Evolutionary conservation across 2,113 vertebrate genomes (phyloP).

Genomic region (Oncorhynchus tshawytscha): DNA sequence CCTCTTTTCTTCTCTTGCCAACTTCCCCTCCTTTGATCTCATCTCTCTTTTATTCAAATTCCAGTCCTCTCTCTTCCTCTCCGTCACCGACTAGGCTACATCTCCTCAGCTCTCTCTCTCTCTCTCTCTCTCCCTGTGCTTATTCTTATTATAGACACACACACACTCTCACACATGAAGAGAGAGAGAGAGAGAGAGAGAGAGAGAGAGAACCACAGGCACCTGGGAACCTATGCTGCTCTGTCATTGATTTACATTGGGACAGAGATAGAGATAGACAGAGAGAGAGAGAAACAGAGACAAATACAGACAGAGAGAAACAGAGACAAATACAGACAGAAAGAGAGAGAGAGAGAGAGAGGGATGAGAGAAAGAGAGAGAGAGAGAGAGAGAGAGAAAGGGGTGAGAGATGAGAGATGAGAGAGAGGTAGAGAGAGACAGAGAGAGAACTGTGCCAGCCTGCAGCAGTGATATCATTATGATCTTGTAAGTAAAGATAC

Average conservation of each 20-base stretch:
- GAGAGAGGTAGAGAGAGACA: no score
- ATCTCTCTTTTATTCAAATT: not conserved
- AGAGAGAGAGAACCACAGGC: no score
- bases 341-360: not conserved
- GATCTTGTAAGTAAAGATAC: constrained; percentile 44
- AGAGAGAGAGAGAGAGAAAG: not conserved
- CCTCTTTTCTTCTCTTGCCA: constrained; percentile 1
- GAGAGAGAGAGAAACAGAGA: not conserved
- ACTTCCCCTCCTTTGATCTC: not conserved
- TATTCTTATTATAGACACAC: constrained; percentile 9
- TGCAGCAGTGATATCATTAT: constrained; percentile 25
- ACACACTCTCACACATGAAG: not conserved
- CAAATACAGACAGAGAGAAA: no score
- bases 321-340: no score
- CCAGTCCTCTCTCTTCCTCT: not conserved
- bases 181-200: not conserved
- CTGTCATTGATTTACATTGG: no score
- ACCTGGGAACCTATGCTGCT: no score
- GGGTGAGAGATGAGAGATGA: no score
- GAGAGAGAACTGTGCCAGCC: not conserved
- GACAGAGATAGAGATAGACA: no score
- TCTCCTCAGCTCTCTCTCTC: not conserved
- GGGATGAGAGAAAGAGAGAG: no score
- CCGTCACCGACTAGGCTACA: not conserved
- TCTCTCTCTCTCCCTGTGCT: not conserved